A percentile compares a stretch with the other conserved stretches of the same genome.
phyloP scores from a whole-genome alignment of 1,140 invertebrate species.

The Macrostomum lignano region DNA sequence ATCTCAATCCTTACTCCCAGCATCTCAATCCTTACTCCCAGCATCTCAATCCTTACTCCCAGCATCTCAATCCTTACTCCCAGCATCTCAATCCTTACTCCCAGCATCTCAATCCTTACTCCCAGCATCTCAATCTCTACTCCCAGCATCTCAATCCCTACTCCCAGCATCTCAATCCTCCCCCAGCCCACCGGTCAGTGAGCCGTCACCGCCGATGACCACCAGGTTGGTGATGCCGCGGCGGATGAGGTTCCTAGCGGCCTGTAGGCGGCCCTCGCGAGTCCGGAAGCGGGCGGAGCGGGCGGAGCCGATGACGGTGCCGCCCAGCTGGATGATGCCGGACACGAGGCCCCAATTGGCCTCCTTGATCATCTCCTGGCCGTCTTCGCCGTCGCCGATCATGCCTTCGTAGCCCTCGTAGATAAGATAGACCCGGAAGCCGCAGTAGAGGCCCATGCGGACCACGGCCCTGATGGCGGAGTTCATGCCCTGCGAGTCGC shows the following conservation, averaged over 20 bases:
- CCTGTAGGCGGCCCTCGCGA: slow-evolving; percentile 52
- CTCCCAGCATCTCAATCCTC: too few species aligned
- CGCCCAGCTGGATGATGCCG: slow-evolving; percentile 87
- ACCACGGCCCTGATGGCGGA: slow-evolving; percentile 83
- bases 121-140: too few species aligned
- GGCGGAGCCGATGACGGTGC: slow-evolving; percentile 89
- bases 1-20: too few species aligned
- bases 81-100: too few species aligned
- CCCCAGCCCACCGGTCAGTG: slow-evolving; percentile 79
- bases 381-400: too few species aligned
- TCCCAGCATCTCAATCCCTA: too few species aligned
- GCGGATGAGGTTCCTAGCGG: slow-evolving; percentile 61
- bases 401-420: slow-evolving; percentile 93
- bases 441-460: slow-evolving; percentile 78
- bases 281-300: slow-evolving; percentile 68
- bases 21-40: too few species aligned
- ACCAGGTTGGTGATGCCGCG: slow-evolving; percentile 75
- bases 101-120: too few species aligned
- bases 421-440: slow-evolving; percentile 84
- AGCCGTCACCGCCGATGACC: slow-evolving; percentile 92
- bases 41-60: too few species aligned
- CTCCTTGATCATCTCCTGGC: slow-evolving; percentile 67
- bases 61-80: too few species aligned
- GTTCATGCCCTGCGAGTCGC: slow-evolving; percentile 77
- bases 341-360: slow-evolving; percentile 91